phyloP scores from a whole-genome alignment of 1,140 invertebrate species.

The Drosophila sproati region DNA sequence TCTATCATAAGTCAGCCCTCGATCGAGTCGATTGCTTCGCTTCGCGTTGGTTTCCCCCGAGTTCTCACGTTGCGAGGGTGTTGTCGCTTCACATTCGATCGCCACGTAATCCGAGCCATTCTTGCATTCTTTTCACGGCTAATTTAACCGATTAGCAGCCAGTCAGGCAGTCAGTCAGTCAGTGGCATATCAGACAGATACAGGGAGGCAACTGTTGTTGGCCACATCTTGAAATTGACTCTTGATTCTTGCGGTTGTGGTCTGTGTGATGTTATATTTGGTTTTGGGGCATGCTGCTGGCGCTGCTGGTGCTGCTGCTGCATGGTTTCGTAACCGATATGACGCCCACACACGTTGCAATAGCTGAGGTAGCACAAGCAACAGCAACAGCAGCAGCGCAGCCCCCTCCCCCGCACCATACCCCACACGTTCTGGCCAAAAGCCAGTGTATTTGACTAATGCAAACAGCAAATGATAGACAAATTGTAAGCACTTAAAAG shows the following conservation, averaged over 20 bases:
- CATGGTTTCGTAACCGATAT: slow-evolving; percentile 77
- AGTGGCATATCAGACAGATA: background rate
- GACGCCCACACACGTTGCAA: slow-evolving; percentile 76
- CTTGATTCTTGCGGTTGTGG: slow-evolving; percentile 55
- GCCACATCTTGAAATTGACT: slow-evolving; percentile 37
- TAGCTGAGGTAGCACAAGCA: slow-evolving; percentile 22
- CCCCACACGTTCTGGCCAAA: background rate
- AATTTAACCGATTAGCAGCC: slow-evolving; percentile 80
- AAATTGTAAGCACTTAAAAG: slow-evolving; percentile 42
- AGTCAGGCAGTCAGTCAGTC: slow-evolving; percentile 63
- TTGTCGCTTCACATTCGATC: slow-evolving; percentile 23
- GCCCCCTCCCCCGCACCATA: background rate
- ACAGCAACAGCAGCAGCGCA: no score
- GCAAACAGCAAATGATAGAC: slow-evolving; percentile 55
- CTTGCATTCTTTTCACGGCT: slow-evolving; percentile 79
- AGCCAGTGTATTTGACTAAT: slow-evolving; percentile 8
- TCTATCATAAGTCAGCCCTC: slow-evolving; percentile 67
- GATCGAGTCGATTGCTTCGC: slow-evolving; percentile 26
- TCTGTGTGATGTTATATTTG: slow-evolving; percentile 31
- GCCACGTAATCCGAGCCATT: slow-evolving; percentile 69
- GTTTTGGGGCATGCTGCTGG: slow-evolving; percentile 27
- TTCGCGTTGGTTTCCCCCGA: background rate
- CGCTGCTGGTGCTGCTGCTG: slow-evolving; percentile 26
- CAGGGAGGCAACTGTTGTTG: background rate
- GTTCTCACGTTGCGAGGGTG: slow-evolving; percentile 79